Evolutionary conservation across 2,113 vertebrate genomes (phyloP).

Genomic region (Zonotrichia leucophrys): DNA sequence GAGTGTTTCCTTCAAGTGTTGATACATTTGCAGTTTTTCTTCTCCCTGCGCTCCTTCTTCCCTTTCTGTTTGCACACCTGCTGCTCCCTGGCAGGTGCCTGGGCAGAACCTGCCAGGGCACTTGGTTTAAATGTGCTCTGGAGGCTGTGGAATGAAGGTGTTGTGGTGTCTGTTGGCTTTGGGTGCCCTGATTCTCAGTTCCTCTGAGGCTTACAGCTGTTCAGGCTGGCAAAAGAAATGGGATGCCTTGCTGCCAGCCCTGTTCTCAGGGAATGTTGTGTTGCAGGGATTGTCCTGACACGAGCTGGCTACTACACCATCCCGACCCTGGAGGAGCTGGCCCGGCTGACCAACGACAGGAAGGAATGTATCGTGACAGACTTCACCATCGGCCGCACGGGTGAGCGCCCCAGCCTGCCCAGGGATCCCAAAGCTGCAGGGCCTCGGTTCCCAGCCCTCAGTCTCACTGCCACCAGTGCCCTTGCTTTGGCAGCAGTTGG

Average conservation of each 20-base stretch:
- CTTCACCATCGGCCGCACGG: slow-evolving; percentile 93
- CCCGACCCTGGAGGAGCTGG: slow-evolving; percentile 90
- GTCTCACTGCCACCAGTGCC: fast-evolving
- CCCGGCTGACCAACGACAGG: slow-evolving; percentile 80
- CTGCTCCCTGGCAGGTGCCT: not conserved
- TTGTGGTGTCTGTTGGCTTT: not conserved
- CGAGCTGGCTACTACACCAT: slow-evolving; percentile 94
- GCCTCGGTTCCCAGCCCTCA: fast-evolving
- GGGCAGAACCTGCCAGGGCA: not conserved
- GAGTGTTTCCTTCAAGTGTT: not conserved
- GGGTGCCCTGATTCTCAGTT: not conserved
- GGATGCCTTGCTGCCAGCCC: not conserved
- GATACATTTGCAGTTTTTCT: not conserved
- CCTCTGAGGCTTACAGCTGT: not conserved
- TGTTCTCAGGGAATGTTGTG: not conserved
- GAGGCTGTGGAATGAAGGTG: not conserved
- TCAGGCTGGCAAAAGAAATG: not conserved
- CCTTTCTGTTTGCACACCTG: not conserved
- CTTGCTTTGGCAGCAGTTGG: fast-evolving
- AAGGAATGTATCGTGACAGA: slow-evolving; percentile 88
- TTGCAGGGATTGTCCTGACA: slow-evolving; percentile 84
- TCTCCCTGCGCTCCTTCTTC: not conserved
- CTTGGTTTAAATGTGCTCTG: fast-evolving
- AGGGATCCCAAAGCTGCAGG: fast-evolving
- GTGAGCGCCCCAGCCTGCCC: slow-evolving; percentile 46